Conservation (phyloP, 2,888 invertebrate genomes). For the Phalera bucephala region DNA sequence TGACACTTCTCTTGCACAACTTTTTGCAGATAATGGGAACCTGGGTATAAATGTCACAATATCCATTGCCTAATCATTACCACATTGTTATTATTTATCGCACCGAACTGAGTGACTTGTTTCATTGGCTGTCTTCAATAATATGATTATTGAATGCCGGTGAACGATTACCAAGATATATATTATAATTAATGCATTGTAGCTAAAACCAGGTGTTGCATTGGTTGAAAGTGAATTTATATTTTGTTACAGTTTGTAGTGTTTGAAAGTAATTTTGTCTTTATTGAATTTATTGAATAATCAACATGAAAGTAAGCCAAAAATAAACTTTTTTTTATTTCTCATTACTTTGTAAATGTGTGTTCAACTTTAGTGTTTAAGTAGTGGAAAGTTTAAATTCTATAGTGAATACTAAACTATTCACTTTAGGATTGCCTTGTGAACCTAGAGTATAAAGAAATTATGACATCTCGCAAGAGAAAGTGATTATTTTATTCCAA, state of each 20-base stretch:
- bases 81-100: conserved; percentile 32
- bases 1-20: conserved; percentile 98
- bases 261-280: conserved; percentile 34
- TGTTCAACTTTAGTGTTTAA: conserved; percentile 73
- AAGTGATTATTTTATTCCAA: conserved; percentile 72
- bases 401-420: conserved; percentile 43
- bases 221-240: conserved; percentile 31
- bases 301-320: conserved; percentile 70
- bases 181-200: conserved; percentile 13
- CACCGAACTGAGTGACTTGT: conserved; percentile 27
- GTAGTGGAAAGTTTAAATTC: conserved; percentile 58
- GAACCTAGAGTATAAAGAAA: conserved; percentile 48
- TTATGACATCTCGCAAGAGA: conserved; percentile 54
- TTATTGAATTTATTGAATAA: conserved; percentile 40
- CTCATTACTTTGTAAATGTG: conserved; percentile 64
- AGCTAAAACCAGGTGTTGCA: conserved; percentile 24
- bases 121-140: conserved; percentile 43
- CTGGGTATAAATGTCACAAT: conserved; percentile 99
- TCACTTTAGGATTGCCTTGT: conserved; percentile 54
- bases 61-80: conserved; percentile 88
- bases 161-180: conserved; percentile 25
- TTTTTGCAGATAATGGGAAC: conserved; percentile 99
- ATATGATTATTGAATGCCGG: conserved; percentile 46
- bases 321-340: conserved; percentile 60
- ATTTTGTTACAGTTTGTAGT: conserved; percentile 45